phyloP scores from a whole-genome alignment of 2,888 invertebrate species.

The Ptilodon capucinus region DNA sequence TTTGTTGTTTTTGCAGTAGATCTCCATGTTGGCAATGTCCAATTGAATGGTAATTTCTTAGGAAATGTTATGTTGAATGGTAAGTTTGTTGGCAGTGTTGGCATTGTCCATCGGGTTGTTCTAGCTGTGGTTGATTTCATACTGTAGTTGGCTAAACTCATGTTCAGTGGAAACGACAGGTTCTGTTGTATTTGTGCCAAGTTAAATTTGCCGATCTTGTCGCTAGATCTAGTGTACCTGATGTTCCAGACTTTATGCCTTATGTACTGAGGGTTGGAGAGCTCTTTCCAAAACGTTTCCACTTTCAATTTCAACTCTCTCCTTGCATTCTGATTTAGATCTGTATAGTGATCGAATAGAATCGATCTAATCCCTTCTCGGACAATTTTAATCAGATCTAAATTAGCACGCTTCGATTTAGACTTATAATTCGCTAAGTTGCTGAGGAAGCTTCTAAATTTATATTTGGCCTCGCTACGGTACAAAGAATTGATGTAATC shows the following conservation, averaged over 20 bases:
- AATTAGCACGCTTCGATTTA: conserved; percentile 24
- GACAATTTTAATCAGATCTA: conserved; percentile 34
- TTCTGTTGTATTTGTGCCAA: not conserved
- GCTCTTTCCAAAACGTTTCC: not conserved
- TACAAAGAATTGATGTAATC: conserved; percentile 50
- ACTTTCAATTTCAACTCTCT: conserved; percentile 24
- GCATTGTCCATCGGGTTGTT: not conserved
- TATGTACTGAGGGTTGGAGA: not conserved
- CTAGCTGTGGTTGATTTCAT: not conserved
- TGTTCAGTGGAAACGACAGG: not conserved
- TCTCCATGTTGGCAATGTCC: not conserved
- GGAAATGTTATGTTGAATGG: not conserved
- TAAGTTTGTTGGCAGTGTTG: not conserved
- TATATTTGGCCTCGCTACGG: conserved; percentile 17
- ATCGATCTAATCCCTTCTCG: conserved; percentile 35
- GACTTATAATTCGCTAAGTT: conserved; percentile 36
- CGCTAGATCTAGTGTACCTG: not conserved
- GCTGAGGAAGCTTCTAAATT: conserved; percentile 34
- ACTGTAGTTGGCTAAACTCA: not conserved
- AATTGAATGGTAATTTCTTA: not conserved
- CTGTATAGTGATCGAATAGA: conserved; percentile 47
- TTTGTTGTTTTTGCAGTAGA: not conserved
- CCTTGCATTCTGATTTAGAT: conserved; percentile 33
- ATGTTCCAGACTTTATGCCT: not conserved
- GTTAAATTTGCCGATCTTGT: not conserved